Base-by-base conservation (phyloP, 2,888 invertebrate species). In the Copidosoma aretas region DNA sequence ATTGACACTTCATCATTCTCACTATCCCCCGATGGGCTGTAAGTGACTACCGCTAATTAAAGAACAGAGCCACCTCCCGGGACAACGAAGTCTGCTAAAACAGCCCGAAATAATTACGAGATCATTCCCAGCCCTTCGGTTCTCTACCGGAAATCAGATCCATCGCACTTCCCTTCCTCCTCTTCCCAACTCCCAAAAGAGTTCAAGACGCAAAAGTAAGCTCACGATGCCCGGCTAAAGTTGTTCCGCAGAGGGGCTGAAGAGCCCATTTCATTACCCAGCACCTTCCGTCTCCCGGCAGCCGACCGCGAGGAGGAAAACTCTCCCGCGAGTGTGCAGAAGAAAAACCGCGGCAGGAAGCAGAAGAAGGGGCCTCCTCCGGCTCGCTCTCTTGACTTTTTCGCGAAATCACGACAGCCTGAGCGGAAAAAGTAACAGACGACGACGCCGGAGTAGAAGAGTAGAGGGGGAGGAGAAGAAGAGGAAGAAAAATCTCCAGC, bases 251-350 rank as follows among this genome's bases (percentile, higher is more conserved):
- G 8, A 32, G 8, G 32, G 32, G 32, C 32, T 32, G 8, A 67
- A 25, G 32, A 46, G 51, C 22, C 70, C 71, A 71, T 71, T 59
- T 70, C 67, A 70, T 70, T 66, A 70, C 67, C 43, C 49, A 25
- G n/a, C 64, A 22, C 61, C 39, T 22, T 19, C 19, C 52, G n/a
- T 2, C 52, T n/a, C n/a, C n/a, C n/a, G n/a, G n/a, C n/a, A n/a
- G n/a, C 19, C 17, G 14, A 14, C 19, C 52, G 52, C 52, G 52
- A 52, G 15, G 52, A 52, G 15, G 22, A 56, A 56, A 24, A 56
- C 22, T 22, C 17, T 12, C 25, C 24, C 15, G 8, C 43, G 17
- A 46, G 43, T 46, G 15, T 46, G 43, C 17, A 17, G 8, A 17
- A 14, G 43, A 46, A 46, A 46, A 46, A 32, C 32, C 14, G 53